phyloP scores from a whole-genome alignment of 2,113 vertebrate genomes.

The Gadus macrocephalus region DNA sequence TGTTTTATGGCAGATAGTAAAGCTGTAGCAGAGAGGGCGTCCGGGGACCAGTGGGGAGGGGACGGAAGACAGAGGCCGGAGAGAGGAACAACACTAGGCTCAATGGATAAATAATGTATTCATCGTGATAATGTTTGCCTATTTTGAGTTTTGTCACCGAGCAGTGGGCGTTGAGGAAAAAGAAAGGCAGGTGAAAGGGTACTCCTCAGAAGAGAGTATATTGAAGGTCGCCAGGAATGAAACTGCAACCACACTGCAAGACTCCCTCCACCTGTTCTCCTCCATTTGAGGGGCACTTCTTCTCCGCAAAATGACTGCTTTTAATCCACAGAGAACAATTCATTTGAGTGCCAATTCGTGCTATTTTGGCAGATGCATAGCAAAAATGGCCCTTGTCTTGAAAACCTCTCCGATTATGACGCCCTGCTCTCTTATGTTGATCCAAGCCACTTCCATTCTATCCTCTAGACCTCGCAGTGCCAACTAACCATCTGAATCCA shows the following conservation, averaged over 20 bases:
- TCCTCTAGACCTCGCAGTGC: too few relatives aligned
- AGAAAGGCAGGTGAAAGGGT: slow-evolving; percentile 1
- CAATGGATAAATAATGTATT: slow-evolving; percentile 14
- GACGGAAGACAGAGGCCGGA: background rate
- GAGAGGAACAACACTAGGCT: too few relatives aligned
- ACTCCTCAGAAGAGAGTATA: background rate
- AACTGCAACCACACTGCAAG: too few relatives aligned
- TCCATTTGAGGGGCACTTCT: background rate
- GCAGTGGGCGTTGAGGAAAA: slow-evolving; percentile 2
- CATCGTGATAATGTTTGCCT: slow-evolving; percentile 25
- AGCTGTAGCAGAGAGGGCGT: slow-evolving; percentile 38
- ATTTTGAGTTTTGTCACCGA: background rate
- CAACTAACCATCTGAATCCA: too few relatives aligned
- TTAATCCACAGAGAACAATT: slow-evolving; percentile 28
- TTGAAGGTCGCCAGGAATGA: too few relatives aligned
- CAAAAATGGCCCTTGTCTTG: slow-evolving; percentile 6
- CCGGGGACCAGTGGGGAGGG: background rate
- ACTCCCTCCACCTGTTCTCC: too few relatives aligned
- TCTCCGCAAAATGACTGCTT: background rate
- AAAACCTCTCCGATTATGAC: background rate
- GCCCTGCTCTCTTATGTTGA: background rate
- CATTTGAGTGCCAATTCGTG: slow-evolving; percentile 23
- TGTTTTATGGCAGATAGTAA: slow-evolving; percentile 73
- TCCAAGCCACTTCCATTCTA: background rate
- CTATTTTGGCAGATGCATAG: slow-evolving; percentile 19